Conservation (phyloP, 2,113 vertebrate genomes). For the Rhizomys pruinosus region DNA sequence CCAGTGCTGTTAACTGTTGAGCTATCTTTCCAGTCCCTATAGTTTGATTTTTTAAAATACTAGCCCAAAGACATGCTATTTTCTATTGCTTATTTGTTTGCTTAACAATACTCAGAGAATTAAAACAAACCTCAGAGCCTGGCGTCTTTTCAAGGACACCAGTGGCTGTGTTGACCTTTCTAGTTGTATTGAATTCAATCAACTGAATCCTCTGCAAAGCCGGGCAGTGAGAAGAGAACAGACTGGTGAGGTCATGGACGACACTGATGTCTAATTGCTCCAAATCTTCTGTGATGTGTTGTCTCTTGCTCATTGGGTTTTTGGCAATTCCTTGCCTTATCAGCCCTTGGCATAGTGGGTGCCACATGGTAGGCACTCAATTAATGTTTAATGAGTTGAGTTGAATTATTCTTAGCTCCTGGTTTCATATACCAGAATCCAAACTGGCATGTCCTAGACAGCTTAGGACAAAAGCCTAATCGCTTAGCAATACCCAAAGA, state of each 20-base stretch:
- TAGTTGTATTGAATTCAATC: not conserved
- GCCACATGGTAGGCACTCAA: slow-evolving; percentile 14
- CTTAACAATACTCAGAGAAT: not conserved
- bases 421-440: not conserved
- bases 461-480: slow-evolving; percentile 8
- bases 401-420: slow-evolving; percentile 48
- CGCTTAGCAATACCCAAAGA: not conserved
- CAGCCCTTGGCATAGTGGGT: not conserved
- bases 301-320: slow-evolving; percentile 45
- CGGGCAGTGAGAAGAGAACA: not conserved
- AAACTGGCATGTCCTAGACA: not conserved
- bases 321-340: slow-evolving; percentile 25
- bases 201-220: not conserved
- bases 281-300: not conserved
- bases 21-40: no score
- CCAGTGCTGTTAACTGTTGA: no score
- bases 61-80: not conserved
- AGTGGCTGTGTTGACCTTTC: slow-evolving; percentile 8
- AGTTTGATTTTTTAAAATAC: slow-evolving; percentile 45
- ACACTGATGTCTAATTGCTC: not conserved
- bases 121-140: slow-evolving; percentile 25
- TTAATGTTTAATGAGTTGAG: slow-evolving; percentile 25
- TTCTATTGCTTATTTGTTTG: not conserved
- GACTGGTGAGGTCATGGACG: not conserved
- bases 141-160: not conserved